Evolutionary conservation across 1,140 invertebrate genomes (phyloP), one percentile per base, ranked within the genome.

Genomic region (Campoletis sonorensis): DNA sequence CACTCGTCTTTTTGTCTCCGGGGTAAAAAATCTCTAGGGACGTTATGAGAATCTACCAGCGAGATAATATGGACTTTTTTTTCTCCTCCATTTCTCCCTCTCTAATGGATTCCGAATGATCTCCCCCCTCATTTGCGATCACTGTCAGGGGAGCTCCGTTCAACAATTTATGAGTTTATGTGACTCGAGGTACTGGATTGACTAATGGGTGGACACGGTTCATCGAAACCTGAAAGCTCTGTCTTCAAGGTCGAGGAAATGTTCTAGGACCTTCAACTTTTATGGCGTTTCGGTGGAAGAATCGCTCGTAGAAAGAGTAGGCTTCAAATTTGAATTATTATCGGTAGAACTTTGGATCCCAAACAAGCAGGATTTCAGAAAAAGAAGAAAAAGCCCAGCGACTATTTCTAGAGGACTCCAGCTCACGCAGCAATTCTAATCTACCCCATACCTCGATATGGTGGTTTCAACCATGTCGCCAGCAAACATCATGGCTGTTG

Each of bases 11-110:
- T 27, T 67, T n/a, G 45, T 71, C 67, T 33, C 27, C 73, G 18
- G 68, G 54, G 79, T 51, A 72, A 73, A 61, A 80, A 80, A 61
- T 73, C 68, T 21, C 21, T 0, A 30, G 75, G 75, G 75, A 77
- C 30, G 40, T 27, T 15, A 23, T 23, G 61, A 27, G 23, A 58
- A 58, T 58, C 27, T 67, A 15, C 23, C 18, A 15, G 21, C 26
- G 4, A 15, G 75, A 77, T 77, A 77, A 64, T 77, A 77, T 77
- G 61, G 26, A 11, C 21, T 58, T 23, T 45, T 45, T 45, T 45
- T 45, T 45, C 40, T 45, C 33, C 54, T 1, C 51, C 21, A 54
- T 27, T 37, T 61, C 75, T 54, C 54, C 33, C 30, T n/a, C 18
- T 23, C 51, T 77, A 77, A 77, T 77, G 75, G 75, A 26, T 64